Evolutionary conservation across 2,888 invertebrate species (phyloP), one percentile per base, ranked within the genome.

Genomic region (Caenorhabditis parvicauda): DNA sequence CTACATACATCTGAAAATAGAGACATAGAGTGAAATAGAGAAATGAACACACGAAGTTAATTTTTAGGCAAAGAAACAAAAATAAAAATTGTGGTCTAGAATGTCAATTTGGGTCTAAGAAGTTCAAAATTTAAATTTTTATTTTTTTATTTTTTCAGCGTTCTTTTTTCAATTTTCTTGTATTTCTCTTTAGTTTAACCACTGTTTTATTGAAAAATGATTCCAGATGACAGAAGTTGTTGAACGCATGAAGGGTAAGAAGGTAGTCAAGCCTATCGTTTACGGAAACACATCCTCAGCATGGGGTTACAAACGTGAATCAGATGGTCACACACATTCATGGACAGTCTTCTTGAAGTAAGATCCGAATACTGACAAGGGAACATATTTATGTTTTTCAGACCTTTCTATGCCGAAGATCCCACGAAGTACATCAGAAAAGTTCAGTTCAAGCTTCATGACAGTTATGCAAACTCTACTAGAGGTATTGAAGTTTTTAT

Each of bases 391-490:
- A 37, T 7, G 7, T 12, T 9, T 49, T 61, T 29, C 19, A 59
- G 59, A 25, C 64, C 68, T 2, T 68, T 61, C 28, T 28, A 59
- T 2, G 41, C 52, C 25, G 72, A 72, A 54, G 70, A 72, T 47
- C 53, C 64, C 0, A 62, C 67, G 4, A 58, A 62, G n/a, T 72
- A 54, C 60, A 70, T 72, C 27, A 54, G 75, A 22, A 79, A 79
- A 55, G 79, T 79, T 7, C 78, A 79, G 45, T 79, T 98, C 80
- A 98, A 96, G 83, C 84, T 98, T 1, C 96, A 98, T 78, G 96
- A 98, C 82, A 95, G 94, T 82, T 96, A 95, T 79, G 87, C 90
- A 0, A 95, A 94, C 83, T 90, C 90, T 1, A 93, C 92, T 82
- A 86, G 96, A 81, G 83, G 80, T 76, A 49, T 25, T 12, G n/a